Evolutionary conservation across 1,140 invertebrate genomes (phyloP).

Genomic region (Drosophila arizonae): DNA sequence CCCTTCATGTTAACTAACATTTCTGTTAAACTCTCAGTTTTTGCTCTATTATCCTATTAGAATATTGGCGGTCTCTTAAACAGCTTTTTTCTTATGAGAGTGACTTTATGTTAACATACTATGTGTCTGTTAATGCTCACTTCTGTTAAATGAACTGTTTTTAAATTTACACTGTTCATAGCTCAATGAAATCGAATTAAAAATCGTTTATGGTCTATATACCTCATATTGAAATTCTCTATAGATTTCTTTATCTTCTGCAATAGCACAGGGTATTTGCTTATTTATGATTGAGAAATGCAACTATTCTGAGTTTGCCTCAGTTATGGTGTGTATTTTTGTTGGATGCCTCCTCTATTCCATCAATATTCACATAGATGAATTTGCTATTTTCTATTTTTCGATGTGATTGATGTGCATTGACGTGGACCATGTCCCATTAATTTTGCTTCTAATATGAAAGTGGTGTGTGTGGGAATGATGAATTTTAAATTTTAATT

Average conservation of each 20-base stretch:
- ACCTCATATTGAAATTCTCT: too few species aligned
- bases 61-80: neutral
- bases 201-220: too few species aligned
- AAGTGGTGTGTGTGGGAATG: constrained; percentile 43
- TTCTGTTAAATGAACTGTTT: too few species aligned
- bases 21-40: too few species aligned
- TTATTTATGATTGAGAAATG: too few species aligned
- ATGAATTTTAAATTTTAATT: constrained; percentile 61
- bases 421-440: constrained; percentile 64
- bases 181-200: too few species aligned
- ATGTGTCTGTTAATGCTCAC: too few species aligned
- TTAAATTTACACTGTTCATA: too few species aligned
- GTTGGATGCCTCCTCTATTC: neutral
- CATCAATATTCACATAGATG: constrained; percentile 3
- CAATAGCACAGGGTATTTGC: neutral
- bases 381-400: constrained; percentile 49
- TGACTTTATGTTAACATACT: too few species aligned
- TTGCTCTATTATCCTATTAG: too few species aligned
- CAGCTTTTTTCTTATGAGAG: too few species aligned
- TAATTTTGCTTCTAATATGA: constrained; percentile 58
- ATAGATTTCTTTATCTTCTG: neutral
- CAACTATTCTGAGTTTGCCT: neutral
- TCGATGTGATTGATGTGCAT: constrained; percentile 67
- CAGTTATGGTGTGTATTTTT: neutral
- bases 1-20: neutral